Evolutionary conservation across 2,113 vertebrate species (phyloP).

Genomic region (Pavo muticus): DNA sequence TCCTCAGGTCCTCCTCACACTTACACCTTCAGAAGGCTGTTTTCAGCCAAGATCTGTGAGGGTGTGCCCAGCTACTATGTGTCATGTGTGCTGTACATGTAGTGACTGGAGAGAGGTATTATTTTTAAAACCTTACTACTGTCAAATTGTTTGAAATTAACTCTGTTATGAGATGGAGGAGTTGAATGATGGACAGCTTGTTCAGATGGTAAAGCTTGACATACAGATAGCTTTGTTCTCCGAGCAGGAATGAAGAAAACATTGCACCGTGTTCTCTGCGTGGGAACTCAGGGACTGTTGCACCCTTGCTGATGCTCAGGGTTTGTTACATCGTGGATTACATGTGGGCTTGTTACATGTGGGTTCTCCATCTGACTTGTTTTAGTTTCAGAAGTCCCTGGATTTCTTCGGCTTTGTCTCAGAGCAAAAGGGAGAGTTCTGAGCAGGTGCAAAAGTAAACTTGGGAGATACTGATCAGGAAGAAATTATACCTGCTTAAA

Average conservation of each 20-base stretch:
- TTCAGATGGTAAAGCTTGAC: conserved; percentile 15
- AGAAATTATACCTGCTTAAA: neutral
- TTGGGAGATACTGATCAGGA: neutral
- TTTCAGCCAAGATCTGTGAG: conserved; percentile 17
- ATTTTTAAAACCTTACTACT: conserved; percentile 48
- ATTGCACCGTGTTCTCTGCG: neutral
- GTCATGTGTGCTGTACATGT: conserved; percentile 12
- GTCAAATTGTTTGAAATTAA: conserved; percentile 53
- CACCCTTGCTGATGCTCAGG: neutral
- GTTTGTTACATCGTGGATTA: neutral
- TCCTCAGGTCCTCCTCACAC: neutral
- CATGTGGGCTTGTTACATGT: neutral
- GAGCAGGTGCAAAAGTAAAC: neutral
- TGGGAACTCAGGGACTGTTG: neutral
- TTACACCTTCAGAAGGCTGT: conserved; percentile 4
- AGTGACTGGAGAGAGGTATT: conserved; percentile 25
- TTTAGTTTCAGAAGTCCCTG: neutral
- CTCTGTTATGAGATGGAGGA: neutral
- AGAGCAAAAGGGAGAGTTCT: neutral
- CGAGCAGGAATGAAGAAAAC: neutral
- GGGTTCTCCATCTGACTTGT: neutral
- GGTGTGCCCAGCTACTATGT: neutral
- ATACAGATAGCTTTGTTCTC: conserved; percentile 22
- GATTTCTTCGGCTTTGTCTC: neutral
- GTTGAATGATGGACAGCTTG: neutral